Evolutionary conservation across 2,797 vertebrate species (phyloP).

Genomic region (Denticeps clupeoides): DNA sequence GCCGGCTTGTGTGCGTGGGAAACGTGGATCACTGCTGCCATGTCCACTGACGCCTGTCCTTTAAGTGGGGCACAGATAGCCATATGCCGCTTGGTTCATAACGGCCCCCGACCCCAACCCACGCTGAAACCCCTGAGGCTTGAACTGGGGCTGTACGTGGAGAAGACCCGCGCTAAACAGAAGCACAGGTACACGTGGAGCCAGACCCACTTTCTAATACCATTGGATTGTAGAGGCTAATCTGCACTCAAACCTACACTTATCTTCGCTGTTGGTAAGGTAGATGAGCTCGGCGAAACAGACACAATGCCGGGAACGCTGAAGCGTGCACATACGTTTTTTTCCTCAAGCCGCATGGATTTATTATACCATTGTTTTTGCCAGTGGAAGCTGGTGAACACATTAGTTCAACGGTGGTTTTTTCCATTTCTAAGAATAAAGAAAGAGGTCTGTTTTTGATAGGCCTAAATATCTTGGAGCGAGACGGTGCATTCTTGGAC

Average conservation of each 20-base stretch:
- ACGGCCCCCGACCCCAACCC: constrained; percentile 52
- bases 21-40: constrained; percentile 6
- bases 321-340: no score
- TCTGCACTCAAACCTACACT: neutral
- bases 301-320: neutral
- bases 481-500: no score
- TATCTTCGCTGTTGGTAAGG: neutral
- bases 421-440: no score
- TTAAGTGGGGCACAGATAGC: constrained; percentile 61
- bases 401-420: no score
- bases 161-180: constrained; percentile 53
- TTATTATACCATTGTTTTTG: no score
- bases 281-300: no score
- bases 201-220: no score
- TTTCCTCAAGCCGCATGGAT: no score
- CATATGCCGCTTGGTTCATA: constrained; percentile 63
- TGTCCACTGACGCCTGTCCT: constrained; percentile 42
- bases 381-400: no score
- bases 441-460: no score
- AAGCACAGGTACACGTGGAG: constrained; percentile 59
- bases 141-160: constrained; percentile 62
- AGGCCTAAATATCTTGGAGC: no score
- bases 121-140: constrained; percentile 55
- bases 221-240: neutral
- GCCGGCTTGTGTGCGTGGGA: neutral